Base-by-base conservation (phyloP, 1,140 invertebrate genomes). In the Lucilia sericata region DNA sequence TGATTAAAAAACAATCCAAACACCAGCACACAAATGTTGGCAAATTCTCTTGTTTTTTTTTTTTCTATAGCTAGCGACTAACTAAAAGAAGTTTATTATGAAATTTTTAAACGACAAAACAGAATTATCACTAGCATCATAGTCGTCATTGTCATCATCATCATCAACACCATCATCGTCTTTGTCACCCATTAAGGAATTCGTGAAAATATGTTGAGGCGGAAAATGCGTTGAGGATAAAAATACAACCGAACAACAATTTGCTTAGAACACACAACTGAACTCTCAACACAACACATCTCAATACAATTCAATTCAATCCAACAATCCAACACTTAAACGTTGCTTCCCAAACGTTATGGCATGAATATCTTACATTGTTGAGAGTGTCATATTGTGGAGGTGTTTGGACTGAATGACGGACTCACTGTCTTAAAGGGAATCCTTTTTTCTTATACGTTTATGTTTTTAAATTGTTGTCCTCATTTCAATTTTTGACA, bases 201-300 rank as follows among this genome's bases (percentile, higher is more conserved):
- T 49, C 76, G 76, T 80, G 76, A 80, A 80, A 80, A 49, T 80
- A 80, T 80, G 76, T 30, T 51, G 25, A 80, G 76, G 76, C 76
- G 47, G 7, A 80, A 80, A 80, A 49, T 19, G 49, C 36, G 36
- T n/a, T n/a, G 42, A 78, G n/a, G 17, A 42, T 30, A 78, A 47
- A 42, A 78, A 47, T 42, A 8, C 70, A 74, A 34, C 74, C 25
- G n/a, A 30, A 17, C 14, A 70, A 70, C 65, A 70, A 70, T 70
- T 42, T 70, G 65, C 65, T 70, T 70, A 70, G 55, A 60, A 14
- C 55, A 17, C n/a, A 60, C 13, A 60, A 60, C 5, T 60, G 2
- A 14, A 60, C 42, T 42, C 42, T 30, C 13, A 60, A n/a, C n/a
- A 14, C 5, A 14, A 60, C 42, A 8, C 42, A 42, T n/a, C 55